These are phyloP conservation scores for Hypolimnas misippus DNA, from an alignment of 2,888 invertebrate species.

Conservation along the genomic window DNA sequence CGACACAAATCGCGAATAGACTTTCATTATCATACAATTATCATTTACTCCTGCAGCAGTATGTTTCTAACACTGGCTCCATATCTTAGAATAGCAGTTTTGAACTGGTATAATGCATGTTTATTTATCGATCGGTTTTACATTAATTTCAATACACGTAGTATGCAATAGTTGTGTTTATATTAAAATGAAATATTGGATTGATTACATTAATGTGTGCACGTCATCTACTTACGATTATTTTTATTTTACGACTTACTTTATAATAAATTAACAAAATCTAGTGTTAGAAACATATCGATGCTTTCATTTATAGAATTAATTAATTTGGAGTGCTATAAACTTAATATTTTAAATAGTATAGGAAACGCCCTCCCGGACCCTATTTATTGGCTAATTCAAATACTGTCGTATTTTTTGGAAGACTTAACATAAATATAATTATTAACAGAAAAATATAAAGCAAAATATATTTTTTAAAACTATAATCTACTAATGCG, in stretches of 20 bases:
- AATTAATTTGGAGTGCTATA: constrained; percentile 74
- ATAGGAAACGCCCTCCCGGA: constrained; percentile 78
- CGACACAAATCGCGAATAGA: constrained; percentile 53
- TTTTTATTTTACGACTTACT: not conserved
- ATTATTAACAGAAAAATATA: constrained; percentile 36
- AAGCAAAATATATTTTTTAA: constrained; percentile 22
- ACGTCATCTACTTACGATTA: not conserved
- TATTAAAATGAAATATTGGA: not conserved
- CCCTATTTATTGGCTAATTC: constrained; percentile 51
- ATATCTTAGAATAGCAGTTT: not conserved
- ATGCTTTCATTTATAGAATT: constrained; percentile 51
- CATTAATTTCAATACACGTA: not conserved
- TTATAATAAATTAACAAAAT: not conserved
- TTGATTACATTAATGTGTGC: constrained; percentile 9
- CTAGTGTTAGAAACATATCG: constrained; percentile 59
- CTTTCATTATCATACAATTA: constrained; percentile 52
- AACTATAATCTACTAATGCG: constrained; percentile 28
- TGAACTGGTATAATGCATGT: not conserved
- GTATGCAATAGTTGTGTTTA: not conserved
- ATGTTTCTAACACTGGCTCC: constrained; percentile 56
- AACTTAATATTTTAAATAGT: constrained; percentile 75
- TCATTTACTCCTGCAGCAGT: constrained; percentile 51
- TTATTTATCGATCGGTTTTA: not conserved
- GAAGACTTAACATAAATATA: constrained; percentile 53
- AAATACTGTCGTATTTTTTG: constrained; percentile 67